Conservation (phyloP, 2,113 vertebrate genomes). For the Ageneiosus marmoratus region DNA sequence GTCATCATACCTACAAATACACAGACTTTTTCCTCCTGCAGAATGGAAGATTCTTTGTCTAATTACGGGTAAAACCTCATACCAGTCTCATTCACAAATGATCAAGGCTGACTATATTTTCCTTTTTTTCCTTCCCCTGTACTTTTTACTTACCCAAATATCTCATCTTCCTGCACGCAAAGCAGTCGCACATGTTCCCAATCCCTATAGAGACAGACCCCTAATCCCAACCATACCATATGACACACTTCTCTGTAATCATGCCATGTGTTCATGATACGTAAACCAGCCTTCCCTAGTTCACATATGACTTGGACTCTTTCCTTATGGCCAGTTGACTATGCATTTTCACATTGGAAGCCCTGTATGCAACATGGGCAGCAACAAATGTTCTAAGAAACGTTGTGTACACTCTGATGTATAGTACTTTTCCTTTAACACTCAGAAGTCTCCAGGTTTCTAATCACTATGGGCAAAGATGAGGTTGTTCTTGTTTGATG, state of each 20-base stretch:
- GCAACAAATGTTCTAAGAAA: not conserved
- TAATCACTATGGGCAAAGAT: not conserved
- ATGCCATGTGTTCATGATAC: conserved; percentile 25
- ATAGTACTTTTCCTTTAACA: not conserved
- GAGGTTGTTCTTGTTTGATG: not conserved
- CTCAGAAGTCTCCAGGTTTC: not conserved
- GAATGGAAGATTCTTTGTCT: not conserved
- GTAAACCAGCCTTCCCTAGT: conserved; percentile 19
- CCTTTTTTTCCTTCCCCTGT: not conserved
- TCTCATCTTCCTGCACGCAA: not conserved
- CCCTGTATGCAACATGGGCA: not conserved
- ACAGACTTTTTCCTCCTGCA: not conserved
- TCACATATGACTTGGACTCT: conserved; percentile 29
- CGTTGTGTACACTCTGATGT: not conserved
- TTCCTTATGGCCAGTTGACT: conserved; percentile 45
- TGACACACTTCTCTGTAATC: conserved; percentile 16
- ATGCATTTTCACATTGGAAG: conserved; percentile 32
- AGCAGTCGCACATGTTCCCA: not conserved
- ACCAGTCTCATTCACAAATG: not conserved
- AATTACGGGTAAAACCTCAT: not conserved
- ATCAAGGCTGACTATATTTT: not conserved
- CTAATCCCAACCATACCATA: not conserved
- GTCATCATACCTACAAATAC: not conserved
- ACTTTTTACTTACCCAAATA: not conserved
- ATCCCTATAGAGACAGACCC: not conserved